Evolutionary conservation across 1,140 invertebrate genomes (phyloP), one percentile per base, ranked within the genome.

Genomic region (Drepana arcuata): DNA sequence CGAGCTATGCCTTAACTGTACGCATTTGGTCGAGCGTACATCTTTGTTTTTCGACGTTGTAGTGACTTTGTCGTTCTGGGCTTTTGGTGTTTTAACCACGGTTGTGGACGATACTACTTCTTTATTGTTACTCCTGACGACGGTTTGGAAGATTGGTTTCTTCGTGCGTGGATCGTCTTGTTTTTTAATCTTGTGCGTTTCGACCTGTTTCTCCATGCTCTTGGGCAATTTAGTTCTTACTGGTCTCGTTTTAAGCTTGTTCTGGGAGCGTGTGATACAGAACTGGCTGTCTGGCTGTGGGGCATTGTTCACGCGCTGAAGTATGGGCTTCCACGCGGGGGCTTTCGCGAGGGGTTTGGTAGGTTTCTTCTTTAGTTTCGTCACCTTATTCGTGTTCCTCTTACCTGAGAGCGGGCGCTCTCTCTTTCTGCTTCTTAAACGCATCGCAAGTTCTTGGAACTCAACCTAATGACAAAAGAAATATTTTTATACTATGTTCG

Each of bases 371-470:
- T 59, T 73, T 7, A 69, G 36, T 24, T 56, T 66, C 2, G 59
- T 55, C 6, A 59, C 46, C 36, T 50, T 64, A 26, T 46, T 36
- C 25, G 56, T 36, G 38, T 25, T 64, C 39, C 56, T 72, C 41
- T 59, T 72, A 43, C 55, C 51, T 55, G 73, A 71, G 75, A 80
- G 75, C 61, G 67, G 60, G 36, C 65, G 71, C 69, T 80, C 73
- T 62, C 73, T 80, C 41, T 74, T 74, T 38, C 73, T 65, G 62
- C 71, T 80, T 69, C 75, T 75, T 74, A 78, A 64, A 58, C 72
- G 70, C 75, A 80, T 80, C 41, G 68, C 75, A 80, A 61, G 56
- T 57, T 60, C 41, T 57, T 43, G 39, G 37, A 42, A 53, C 52
- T 67, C 53, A 63, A 65, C 64, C 72, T 77, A n/a, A n/a, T n/a